Evolutionary conservation across 2,113 vertebrate genomes (phyloP).

Genomic region (Cephalopholis sonnerati): DNA sequence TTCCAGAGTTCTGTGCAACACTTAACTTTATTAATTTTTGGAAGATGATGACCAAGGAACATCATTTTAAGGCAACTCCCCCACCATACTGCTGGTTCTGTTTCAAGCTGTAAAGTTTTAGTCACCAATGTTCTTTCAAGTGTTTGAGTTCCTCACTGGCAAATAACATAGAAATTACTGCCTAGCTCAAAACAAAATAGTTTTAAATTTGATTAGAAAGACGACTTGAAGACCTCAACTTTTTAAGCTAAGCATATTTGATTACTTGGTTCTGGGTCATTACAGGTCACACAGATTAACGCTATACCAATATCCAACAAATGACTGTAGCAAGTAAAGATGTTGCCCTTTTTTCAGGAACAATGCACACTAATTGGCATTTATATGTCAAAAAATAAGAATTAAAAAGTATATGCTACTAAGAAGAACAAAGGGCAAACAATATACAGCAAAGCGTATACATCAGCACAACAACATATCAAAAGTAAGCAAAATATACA

Average conservation of each 20-base stretch:
- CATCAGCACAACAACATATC: background rate
- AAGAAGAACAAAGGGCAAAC: too few species aligned
- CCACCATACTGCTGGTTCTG: background rate
- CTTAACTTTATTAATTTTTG: background rate
- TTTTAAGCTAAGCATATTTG: too few species aligned
- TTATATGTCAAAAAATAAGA: too few species aligned
- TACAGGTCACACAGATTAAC: too few species aligned
- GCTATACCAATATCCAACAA: too few species aligned
- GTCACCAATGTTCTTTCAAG: too few species aligned
- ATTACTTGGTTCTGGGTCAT: too few species aligned
- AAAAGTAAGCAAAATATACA: too few species aligned
- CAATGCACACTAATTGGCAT: too few species aligned
- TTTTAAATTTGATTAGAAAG: background rate
- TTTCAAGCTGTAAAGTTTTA: background rate
- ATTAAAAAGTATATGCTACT: too few species aligned
- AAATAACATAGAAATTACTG: background rate
- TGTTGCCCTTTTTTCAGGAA: too few species aligned
- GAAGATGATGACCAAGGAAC: background rate
- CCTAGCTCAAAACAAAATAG: background rate
- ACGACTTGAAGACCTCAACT: background rate
- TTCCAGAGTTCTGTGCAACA: background rate
- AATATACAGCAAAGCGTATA: background rate
- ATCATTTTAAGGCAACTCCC: background rate
- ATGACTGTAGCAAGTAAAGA: too few species aligned
- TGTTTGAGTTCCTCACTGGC: background rate